A percentile compares a stretch with the other conserved stretches of the same genome.
phyloP scores from a whole-genome alignment of 2,888 invertebrate species.

The Octonoba sinensis region DNA sequence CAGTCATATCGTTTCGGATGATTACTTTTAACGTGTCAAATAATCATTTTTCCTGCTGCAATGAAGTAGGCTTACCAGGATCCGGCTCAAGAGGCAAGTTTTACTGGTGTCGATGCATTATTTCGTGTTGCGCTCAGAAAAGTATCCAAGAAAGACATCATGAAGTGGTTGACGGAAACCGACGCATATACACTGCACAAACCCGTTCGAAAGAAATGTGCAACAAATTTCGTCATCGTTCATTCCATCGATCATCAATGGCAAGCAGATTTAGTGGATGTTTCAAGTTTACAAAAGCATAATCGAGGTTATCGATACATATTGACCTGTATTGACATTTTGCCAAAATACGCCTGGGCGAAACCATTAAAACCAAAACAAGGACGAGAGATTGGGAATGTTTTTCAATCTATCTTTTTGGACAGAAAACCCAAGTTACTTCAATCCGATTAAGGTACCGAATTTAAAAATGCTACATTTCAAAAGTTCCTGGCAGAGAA shows the following conservation, averaged over 20 bases:
- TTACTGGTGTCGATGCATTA: constrained; percentile 19
- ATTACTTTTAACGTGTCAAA: too few relatives aligned
- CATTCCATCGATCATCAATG: too few relatives aligned
- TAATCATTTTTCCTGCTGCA: neutral
- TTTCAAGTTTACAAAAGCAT: too few relatives aligned
- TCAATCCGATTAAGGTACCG: constrained; percentile 66
- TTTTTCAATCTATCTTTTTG: constrained; percentile 57
- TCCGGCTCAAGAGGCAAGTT: neutral
- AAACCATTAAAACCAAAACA: constrained; percentile 41
- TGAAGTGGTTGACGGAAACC: constrained; percentile 44
- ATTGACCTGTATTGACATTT: constrained; percentile 67
- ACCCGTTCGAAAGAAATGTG: constrained; percentile 12
- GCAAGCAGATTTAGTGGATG: too few relatives aligned
- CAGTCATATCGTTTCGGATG: too few relatives aligned
- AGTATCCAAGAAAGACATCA: constrained; percentile 21
- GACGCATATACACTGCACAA: constrained; percentile 61
- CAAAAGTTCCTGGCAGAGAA: constrained; percentile 60
- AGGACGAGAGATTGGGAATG: constrained; percentile 52
- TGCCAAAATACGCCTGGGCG: constrained; percentile 66
- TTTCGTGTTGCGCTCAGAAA: constrained; percentile 14
- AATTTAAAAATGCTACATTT: constrained; percentile 66
- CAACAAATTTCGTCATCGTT: too few relatives aligned
- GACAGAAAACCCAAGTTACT: constrained; percentile 60
- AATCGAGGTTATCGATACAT: too few relatives aligned
- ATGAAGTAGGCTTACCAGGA: constrained; percentile 33